Percentiles rank a stretch among this genome's conserved stretches.
Conservation (phyloP, 2,888 invertebrate genomes). For the Ichneumon xanthorius region DNA sequence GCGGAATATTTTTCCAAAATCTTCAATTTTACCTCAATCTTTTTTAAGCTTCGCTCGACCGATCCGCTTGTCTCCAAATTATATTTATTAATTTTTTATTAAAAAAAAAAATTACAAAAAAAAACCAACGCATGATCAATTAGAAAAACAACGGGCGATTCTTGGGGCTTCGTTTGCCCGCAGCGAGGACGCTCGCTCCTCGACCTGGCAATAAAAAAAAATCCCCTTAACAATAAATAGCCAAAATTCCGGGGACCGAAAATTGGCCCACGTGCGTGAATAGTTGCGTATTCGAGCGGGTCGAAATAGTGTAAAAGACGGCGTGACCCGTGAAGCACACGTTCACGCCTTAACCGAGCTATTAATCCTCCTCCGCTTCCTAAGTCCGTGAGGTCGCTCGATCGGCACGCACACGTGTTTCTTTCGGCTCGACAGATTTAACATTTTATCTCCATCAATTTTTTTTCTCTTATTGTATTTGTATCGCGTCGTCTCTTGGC, state of each 20-base stretch:
- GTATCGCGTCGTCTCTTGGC: not conserved
- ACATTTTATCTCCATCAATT: slow-evolving; percentile 25
- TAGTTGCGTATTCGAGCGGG: slow-evolving; percentile 27
- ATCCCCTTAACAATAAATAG: slow-evolving; percentile 29
- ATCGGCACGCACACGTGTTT: slow-evolving; percentile 61
- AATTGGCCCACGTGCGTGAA: slow-evolving; percentile 14
- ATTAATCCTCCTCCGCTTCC: slow-evolving; percentile 72
- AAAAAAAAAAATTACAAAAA: too few species aligned
- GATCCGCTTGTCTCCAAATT: too few species aligned
- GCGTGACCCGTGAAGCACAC: slow-evolving; percentile 69
- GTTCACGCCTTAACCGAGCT: slow-evolving; percentile 70
- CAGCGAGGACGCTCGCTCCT: not conserved
- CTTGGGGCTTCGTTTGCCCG: too few species aligned
- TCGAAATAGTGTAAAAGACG: slow-evolving; percentile 45
- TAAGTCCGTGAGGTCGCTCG: slow-evolving; percentile 62
- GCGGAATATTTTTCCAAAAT: too few species aligned
- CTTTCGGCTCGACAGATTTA: not conserved
- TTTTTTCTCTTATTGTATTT: slow-evolving; percentile 17
- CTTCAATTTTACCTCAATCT: too few species aligned
- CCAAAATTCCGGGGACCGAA: slow-evolving; percentile 18
- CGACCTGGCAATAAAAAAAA: not conserved
- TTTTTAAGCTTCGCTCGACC: too few species aligned
- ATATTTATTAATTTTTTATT: too few species aligned
- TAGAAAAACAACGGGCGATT: too few species aligned
- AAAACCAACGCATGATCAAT: too few species aligned